Evolutionary conservation across 2,797 vertebrate species (phyloP).

Genomic region (Cyprinodon diabolis): DNA sequence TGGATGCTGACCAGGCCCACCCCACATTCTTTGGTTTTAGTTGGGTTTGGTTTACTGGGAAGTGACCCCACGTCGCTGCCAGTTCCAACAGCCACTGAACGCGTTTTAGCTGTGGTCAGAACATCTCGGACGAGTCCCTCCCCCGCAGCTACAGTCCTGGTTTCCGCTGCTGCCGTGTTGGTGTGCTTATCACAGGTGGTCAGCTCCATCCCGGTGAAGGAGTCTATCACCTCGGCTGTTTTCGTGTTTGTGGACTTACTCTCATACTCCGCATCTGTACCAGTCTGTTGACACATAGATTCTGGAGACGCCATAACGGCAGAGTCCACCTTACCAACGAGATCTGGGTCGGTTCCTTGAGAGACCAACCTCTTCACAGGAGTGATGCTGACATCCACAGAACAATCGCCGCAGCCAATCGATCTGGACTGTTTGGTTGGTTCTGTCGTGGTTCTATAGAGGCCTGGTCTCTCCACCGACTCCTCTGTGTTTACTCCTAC

Average conservation of each 20-base stretch:
- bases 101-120: conserved; percentile 76
- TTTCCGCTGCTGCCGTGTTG: conserved; percentile 82
- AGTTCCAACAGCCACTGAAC: conserved; percentile 91
- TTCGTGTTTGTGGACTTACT: conserved; percentile 86
- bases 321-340: conserved; percentile 72
- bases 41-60: conserved; percentile 38
- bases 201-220: conserved; percentile 80
- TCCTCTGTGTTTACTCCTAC: conserved; percentile 86
- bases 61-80: conserved; percentile 70
- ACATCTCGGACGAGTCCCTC: conserved; percentile 92
- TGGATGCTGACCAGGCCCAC: conserved; percentile 86
- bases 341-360: conserved; percentile 78
- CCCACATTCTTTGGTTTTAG: conserved; percentile 92
- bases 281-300: conserved; percentile 81
- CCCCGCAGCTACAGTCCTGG: conserved; percentile 86
- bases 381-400: conserved; percentile 80
- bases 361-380: conserved; percentile 75
- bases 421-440: conserved; percentile 76
- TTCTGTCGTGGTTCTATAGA: conserved; percentile 46
- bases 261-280: conserved; percentile 73
- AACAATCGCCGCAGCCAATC: conserved; percentile 90
- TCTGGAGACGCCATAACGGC: conserved; percentile 83
- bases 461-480: conserved; percentile 33
- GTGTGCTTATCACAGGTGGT: conserved; percentile 86
- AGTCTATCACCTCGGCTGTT: conserved; percentile 68